These are phyloP conservation scores for Crocidura indochinensis DNA, from an alignment of 2,797 vertebrate genomes.

Conservation along the genomic window DNA sequence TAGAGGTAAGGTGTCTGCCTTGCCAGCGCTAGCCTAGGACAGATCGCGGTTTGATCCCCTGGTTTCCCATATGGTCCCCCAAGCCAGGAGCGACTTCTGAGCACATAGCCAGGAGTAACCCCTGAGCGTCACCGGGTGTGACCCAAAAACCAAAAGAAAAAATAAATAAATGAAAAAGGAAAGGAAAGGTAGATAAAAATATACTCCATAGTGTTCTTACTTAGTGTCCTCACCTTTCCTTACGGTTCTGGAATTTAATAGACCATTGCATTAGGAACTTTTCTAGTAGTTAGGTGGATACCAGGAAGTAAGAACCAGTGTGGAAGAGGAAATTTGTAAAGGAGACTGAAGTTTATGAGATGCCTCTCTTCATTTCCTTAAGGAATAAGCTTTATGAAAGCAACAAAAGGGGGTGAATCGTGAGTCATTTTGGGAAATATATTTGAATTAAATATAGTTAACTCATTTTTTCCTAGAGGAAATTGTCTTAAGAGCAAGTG, in stretches of 20 bases:
- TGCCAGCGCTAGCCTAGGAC: no score
- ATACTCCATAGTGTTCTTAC: slow-evolving; percentile 29
- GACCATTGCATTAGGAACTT: background rate
- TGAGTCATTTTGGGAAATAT: slow-evolving; percentile 27
- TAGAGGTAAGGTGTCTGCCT: no score
- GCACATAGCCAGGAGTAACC: no score
- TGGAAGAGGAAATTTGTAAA: slow-evolving; percentile 49
- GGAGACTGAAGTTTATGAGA: background rate
- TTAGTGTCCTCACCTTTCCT: background rate
- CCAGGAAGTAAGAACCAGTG: background rate
- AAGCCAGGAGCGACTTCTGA: no score
- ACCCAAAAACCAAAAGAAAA: no score
- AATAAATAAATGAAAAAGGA: no score
- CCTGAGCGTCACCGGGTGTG: no score
- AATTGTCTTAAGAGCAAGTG: slow-evolving; percentile 93
- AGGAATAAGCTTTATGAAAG: background rate
- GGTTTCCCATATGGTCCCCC: no score
- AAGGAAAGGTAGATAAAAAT: slow-evolving; percentile 22
- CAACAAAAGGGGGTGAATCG: background rate
- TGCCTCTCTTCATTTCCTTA: slow-evolving; percentile 9
- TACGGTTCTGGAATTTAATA: slow-evolving; percentile 45
- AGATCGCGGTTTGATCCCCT: no score
- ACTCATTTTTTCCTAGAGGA: slow-evolving; percentile 89
- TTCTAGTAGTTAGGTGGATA: background rate
- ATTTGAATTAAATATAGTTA: slow-evolving; percentile 7